Evolutionary conservation across 30 jellyfish, hydroid and myxozoan species (phyloP), one percentile per base, ranked within the genome.

Genomic region (Rhopilema esculentum): DNA sequence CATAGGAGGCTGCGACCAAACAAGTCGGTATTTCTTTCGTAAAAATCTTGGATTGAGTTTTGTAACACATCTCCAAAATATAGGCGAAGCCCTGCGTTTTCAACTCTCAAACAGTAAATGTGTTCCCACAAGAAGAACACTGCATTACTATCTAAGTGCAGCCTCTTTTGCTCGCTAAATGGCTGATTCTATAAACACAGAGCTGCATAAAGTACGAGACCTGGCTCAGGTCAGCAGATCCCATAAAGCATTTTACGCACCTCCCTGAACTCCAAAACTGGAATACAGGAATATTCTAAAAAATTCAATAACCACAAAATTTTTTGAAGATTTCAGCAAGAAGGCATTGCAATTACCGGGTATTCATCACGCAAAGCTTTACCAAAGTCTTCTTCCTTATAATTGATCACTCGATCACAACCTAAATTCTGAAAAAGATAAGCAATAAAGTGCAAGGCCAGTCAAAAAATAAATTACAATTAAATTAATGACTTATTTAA

Each of bases 371-470:
- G 88, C 78, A 92, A 72, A 8, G 87, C 95, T 19, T 77, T 88
- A 19, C 28, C 75, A 51, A 92, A 80, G 8, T 74, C 71, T 79
- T 92, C 90, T 87, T 81, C 88, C 49, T 64, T 75, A 78, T 86
- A 81, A 66, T 92, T 86, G 62, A 92, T 87, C 28, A 92, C 98
- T 51, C 93, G 79, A 57, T 92, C 97, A 57, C 97, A 87, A 21
- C 98, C 98, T 20, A 92, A 63, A 4, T 20, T 68, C 98, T 92
- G 65, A 27, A 79, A 91, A 1, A 40, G 57, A 40, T 12, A n/a
- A 40, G 57, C 57, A 40, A 40, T 40, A 12, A 2, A 2, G 6
- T 40, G 16, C 22, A 1, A 12, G 16, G 16, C 22, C 69, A 18
- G 8, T 20, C 1, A 23, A 30, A 26, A 32, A 6, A 30, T 27